phyloP scores from a whole-genome alignment of 2,888 invertebrate genomes.

The Dermolepida albohirtum region DNA sequence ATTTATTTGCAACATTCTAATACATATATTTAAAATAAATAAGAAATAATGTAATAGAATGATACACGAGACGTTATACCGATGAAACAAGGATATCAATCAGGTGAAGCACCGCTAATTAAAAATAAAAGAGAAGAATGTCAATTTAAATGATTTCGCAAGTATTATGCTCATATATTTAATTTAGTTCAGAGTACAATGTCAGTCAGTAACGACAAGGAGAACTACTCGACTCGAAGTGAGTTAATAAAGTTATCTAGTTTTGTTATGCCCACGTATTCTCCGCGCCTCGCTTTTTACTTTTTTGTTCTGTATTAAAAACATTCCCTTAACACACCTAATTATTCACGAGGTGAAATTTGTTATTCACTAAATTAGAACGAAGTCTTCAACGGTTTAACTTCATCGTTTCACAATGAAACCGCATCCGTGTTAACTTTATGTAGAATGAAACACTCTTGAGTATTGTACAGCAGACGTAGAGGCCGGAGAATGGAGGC shows the following conservation, averaged over 20 bases:
- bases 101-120: too few species aligned
- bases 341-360: conserved; percentile 29
- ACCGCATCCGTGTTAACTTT: not conserved
- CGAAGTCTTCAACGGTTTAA: conserved; percentile 27
- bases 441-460: not conserved
- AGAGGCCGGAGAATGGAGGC: too few species aligned
- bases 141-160: too few species aligned
- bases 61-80: too few species aligned
- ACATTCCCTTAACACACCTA: conserved; percentile 14
- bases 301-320: conserved; percentile 4
- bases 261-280: not conserved
- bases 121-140: too few species aligned
- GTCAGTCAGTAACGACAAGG: too few species aligned
- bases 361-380: conserved; percentile 30
- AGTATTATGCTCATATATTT: too few species aligned
- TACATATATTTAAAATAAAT: too few species aligned
- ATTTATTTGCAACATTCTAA: too few species aligned
- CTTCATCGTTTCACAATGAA: conserved; percentile 30
- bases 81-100: too few species aligned
- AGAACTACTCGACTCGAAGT: not conserved
- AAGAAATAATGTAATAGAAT: too few species aligned
- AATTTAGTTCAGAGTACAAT: too few species aligned
- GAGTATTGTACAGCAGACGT: not conserved
- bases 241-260: not conserved
- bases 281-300: not conserved